Evolutionary conservation across 1,140 invertebrate species (phyloP), one percentile per base, ranked within the genome.

Genomic region (Dinoponera quadriceps): DNA sequence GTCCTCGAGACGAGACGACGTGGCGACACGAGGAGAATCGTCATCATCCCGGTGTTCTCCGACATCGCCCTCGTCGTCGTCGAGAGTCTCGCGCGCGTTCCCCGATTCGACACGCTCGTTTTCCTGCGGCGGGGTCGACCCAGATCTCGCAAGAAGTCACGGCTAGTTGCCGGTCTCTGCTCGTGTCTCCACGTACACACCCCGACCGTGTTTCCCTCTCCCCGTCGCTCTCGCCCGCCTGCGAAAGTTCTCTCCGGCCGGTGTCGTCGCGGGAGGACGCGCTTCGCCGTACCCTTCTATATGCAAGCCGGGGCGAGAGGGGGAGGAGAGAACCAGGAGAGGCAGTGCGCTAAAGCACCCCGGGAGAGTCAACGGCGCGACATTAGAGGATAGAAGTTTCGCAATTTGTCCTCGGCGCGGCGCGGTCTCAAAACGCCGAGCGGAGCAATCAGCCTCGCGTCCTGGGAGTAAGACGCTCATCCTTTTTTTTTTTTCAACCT

Each of bases 361-460:
- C 51, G 29, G 25, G 81, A 83, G 60, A 88, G 68, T 57, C 71
- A 5, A 33, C 49, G 20, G 27, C 22, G 75, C 75, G 75, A 48
- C 75, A 57, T 80, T 80, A 59, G 65, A 80, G 65, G 27, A 69
- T 25, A 48, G 69, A 88, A 92, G 90, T 92, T 91, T 91, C 87
- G 90, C 88, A 91, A 93, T 92, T 93, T 92, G 90, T 91, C 82
- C 88, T 22, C 84, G 86, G 80, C 84, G 84, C 81, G 48, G 73
- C 44, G 62, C 54, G 75, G 49, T 65, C 27, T 72, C 78, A 82
- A 88, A 92, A 88, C 77, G 89, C 85, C 85, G 86, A 88, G 88
- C 83, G 83, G 85, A 86, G 91, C 91, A 91, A 93, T 93, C 92
- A 93, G 89, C 88, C 63, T 63, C 82, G 75, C 82, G 87, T 78